phyloP scores from a whole-genome alignment of 2,113 vertebrate genomes.

The Brachypodius melanocephalos region DNA sequence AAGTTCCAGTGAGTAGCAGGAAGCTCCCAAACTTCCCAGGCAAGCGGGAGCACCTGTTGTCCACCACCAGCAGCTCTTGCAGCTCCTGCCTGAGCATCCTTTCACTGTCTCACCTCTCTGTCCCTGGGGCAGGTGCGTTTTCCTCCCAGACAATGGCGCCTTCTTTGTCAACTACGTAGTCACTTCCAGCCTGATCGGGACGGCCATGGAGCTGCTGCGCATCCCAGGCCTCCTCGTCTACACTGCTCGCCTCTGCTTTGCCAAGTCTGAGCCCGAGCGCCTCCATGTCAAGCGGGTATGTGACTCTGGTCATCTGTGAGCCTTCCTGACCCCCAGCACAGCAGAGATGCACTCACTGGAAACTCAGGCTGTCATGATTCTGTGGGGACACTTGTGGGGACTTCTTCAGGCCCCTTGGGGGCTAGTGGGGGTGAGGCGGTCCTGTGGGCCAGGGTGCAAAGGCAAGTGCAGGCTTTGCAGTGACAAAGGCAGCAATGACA shows the following conservation, averaged over 20 bases:
- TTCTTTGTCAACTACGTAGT: constrained; percentile 97
- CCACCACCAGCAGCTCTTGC: neutral
- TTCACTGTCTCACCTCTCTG: neutral
- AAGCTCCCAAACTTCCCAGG: neutral
- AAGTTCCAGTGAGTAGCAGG: constrained; percentile 90
- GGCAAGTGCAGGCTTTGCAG: neutral
- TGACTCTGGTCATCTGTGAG: neutral
- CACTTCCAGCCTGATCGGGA: constrained; percentile 89
- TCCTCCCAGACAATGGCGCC: constrained; percentile 94
- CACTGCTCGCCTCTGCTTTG: constrained; percentile 85
- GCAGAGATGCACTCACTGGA: accelerated
- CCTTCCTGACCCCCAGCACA: accelerated
- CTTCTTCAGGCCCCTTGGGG: neutral
- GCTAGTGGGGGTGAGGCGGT: neutral
- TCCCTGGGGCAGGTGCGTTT: constrained; percentile 83
- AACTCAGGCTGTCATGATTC: neutral
- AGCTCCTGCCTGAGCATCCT: neutral
- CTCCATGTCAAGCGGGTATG: constrained; percentile 89
- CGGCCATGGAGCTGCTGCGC: constrained; percentile 89
- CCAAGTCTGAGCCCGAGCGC: constrained; percentile 89
- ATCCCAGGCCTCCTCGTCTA: constrained; percentile 87
- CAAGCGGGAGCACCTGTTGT: neutral
- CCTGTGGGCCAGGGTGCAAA: neutral
- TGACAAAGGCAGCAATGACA: neutral
- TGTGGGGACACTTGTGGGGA: neutral